Evolutionary conservation across 2,113 vertebrate genomes (phyloP), one percentile per base, ranked within the genome.

Genomic region (Pionites leucogaster): DNA sequence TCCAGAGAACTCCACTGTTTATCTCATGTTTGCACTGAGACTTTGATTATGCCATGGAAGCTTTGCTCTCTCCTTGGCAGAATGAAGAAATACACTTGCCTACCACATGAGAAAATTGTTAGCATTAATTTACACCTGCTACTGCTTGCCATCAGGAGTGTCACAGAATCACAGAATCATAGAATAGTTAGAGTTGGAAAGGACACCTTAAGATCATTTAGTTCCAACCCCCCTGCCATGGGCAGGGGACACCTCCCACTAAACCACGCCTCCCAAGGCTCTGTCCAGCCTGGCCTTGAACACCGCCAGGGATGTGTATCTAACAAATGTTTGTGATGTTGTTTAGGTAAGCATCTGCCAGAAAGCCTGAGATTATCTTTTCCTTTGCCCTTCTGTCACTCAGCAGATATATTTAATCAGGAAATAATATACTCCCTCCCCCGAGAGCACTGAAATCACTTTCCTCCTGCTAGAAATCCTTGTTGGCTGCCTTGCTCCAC

Each of bases 281-380:
- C 46, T 47, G 46, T 47, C 46, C 46, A 47, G 22, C 46, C 46
- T 47, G 46, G 46, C 46, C 22, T 23, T 47, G 46, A 47, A 47
- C 46, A 23, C 46, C 5, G 6, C 46, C 11, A 47, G 46, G 22
- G 46, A 47, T 47, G 47, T 47, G 17, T 35, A 84, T n/a, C 46
- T 75, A 67, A 65, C 17, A 49, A 94, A 71, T 41, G 14, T 69
- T 90, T 2, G 0, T 52, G 39, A 80, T 29, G n/a, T 52, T 68
- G 42, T 81, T 92, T 91, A 79, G n/a, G 55, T 78, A 89, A 87
- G 65, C 27, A 85, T 85, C 84, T 94, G 50, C 62, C 72, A 95
- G 67, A 55, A 94, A 69, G 23, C 13, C 60, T 86, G 49, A 92
- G 65, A 81, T 75, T 63, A 49, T 69, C 16, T 79, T 84, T 78